phyloP scores from a whole-genome alignment of 2,113 vertebrate species.

The Lagopus muta region DNA sequence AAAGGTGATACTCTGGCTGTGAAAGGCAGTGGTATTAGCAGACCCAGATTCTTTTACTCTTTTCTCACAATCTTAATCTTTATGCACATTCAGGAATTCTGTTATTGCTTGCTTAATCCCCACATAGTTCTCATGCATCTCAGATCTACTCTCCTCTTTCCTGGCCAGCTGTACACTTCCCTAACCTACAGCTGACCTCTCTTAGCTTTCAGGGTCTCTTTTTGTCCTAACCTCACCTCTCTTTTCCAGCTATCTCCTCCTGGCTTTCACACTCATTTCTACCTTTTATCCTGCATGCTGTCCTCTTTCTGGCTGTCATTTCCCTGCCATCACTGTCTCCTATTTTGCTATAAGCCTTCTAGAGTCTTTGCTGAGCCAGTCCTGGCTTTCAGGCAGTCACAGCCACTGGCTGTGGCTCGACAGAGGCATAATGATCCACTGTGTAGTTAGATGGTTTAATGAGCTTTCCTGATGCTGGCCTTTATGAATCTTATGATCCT shows the following conservation, averaged over 20 bases:
- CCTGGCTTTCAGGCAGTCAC: background rate
- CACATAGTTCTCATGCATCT: background rate
- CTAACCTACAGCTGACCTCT: background rate
- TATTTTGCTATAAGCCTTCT: background rate
- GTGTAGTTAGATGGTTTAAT: background rate
- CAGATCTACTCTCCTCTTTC: background rate
- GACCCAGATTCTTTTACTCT: background rate
- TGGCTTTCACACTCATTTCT: background rate
- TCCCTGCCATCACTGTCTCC: background rate
- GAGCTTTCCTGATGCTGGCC: background rate
- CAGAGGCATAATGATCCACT: background rate
- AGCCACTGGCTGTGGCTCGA: background rate
- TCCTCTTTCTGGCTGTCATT: background rate
- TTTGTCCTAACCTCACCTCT: background rate
- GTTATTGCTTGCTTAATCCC: background rate
- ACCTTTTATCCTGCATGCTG: background rate
- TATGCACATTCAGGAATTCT: background rate
- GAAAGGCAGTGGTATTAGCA: background rate
- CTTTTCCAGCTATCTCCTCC: background rate
- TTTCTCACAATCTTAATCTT: background rate
- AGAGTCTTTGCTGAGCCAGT: background rate
- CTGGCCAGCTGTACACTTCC: background rate
- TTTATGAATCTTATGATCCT: background rate
- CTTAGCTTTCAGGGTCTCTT: background rate
- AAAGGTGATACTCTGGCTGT: background rate